Conservation (phyloP, 2,888 invertebrate genomes). For the Nephrotoma guestfalica region DNA sequence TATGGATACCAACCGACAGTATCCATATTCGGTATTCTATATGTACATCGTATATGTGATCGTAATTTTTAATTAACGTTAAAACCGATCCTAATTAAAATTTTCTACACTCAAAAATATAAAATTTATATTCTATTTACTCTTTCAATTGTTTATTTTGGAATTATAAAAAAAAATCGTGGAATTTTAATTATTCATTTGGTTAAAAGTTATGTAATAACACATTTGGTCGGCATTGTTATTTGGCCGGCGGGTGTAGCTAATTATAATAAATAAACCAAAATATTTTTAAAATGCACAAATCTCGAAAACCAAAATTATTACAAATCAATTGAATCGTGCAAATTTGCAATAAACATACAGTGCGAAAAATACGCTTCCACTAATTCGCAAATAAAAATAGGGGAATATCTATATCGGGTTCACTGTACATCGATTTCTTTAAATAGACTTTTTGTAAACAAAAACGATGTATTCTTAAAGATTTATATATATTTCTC, state of each 20-base stretch:
- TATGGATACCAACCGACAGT: neutral
- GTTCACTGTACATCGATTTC: neutral
- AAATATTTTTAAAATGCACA: neutral
- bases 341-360: neutral
- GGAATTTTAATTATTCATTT: neutral
- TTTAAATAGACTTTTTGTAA: neutral
- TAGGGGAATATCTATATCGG: neutral
- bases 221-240: neutral
- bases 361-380: neutral
- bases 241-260: neutral
- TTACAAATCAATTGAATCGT: neutral
- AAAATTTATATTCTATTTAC: neutral
- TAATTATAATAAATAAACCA: neutral
- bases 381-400: neutral
- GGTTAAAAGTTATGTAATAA: neutral
- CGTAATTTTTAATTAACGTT: neutral
- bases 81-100: neutral
- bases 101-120: neutral
- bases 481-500: neutral
- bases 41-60: neutral
- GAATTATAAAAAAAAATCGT: neutral
- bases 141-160: neutral
- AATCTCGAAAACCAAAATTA: neutral
- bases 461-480: neutral
- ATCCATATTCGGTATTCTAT: neutral